phyloP scores from a whole-genome alignment of 2,797 vertebrate genomes.

The Sebastes matsubarae region DNA sequence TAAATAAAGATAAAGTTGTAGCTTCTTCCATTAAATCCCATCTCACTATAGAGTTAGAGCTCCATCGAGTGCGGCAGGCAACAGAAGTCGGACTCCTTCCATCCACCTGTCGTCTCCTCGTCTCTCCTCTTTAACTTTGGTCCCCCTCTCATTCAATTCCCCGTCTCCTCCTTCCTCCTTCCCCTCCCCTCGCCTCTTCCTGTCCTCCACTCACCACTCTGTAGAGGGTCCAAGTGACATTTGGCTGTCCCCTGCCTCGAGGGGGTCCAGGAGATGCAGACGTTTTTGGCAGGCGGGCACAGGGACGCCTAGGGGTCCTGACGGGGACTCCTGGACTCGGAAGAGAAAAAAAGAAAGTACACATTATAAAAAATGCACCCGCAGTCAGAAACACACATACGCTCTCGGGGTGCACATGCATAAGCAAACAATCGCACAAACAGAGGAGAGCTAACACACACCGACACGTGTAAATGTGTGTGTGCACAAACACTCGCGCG shows the following conservation, averaged over 20 bases:
- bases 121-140: constrained; percentile 40
- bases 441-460: constrained; percentile 25
- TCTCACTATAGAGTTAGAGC: not conserved
- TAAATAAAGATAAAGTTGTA: not conserved
- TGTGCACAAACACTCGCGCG: constrained; percentile 5
- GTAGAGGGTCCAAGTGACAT: constrained; percentile 81
- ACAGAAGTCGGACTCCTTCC: not conserved
- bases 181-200: constrained; percentile 32
- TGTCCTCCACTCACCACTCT: constrained; percentile 67
- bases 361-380: constrained; percentile 64
- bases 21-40: not conserved
- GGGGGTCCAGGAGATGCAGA: constrained; percentile 80
- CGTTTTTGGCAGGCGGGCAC: constrained; percentile 78
- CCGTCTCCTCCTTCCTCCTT: not conserved
- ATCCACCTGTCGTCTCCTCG: not conserved
- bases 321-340: constrained; percentile 75
- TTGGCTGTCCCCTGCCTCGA: constrained; percentile 75
- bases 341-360: constrained; percentile 72
- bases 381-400: constrained; percentile 55
- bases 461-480: constrained; percentile 13
- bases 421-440: constrained; percentile 40
- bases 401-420: constrained; percentile 45
- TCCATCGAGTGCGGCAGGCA: not conserved
- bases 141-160: constrained; percentile 14
- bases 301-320: constrained; percentile 77